These are phyloP conservation scores for Varanus komodoensis DNA, from an alignment of 2,113 vertebrate species.

Conservation along the genomic window DNA sequence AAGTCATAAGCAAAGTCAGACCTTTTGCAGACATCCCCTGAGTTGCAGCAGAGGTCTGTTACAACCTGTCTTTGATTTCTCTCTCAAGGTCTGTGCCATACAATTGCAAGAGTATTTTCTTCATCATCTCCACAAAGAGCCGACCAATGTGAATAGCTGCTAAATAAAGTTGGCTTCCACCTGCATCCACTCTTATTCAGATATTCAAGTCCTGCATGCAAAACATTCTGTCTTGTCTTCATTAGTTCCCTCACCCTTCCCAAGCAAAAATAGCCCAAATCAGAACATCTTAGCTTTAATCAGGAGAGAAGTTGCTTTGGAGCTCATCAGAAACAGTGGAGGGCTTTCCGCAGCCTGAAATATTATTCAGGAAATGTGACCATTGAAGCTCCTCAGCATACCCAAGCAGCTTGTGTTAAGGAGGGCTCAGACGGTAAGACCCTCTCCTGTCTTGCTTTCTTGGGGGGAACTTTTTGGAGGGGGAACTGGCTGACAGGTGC, in stretches of 20 bases:
- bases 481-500: too few relatives aligned
- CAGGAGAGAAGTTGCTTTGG: too few relatives aligned
- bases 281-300: too few relatives aligned
- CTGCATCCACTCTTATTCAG: not conserved
- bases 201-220: not conserved
- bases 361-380: too few relatives aligned
- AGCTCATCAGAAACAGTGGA: too few relatives aligned
- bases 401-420: too few relatives aligned
- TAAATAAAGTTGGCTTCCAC: not conserved
- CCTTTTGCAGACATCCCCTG: not conserved
- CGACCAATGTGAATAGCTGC: not conserved
- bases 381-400: too few relatives aligned
- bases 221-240: not conserved
- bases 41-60: not conserved
- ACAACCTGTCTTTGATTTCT: not conserved
- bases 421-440: too few relatives aligned
- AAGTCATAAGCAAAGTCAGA: not conserved
- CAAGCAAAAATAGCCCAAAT: not conserved
- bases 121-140: not conserved
- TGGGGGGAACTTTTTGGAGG: too few relatives aligned
- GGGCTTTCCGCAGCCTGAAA: too few relatives aligned
- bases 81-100: not conserved
- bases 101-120: not conserved
- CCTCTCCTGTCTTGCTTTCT: too few relatives aligned
- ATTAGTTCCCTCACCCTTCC: not conserved